Conservation (phyloP, 2,113 vertebrate genomes). For the Eudyptes chrysolophus region DNA sequence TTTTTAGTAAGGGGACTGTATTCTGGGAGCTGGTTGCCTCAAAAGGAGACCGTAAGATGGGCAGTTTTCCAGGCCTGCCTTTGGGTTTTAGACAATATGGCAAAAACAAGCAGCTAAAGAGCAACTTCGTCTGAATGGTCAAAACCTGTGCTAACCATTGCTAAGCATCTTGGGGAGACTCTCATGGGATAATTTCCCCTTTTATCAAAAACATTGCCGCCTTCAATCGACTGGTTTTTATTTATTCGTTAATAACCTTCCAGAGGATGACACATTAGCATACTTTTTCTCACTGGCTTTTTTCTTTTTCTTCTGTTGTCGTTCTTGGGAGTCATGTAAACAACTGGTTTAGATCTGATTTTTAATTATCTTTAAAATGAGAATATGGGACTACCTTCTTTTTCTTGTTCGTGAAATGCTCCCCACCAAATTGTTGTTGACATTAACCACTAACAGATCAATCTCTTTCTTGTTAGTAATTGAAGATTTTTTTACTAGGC, state of each 20-base stretch:
- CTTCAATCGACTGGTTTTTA: background rate
- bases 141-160: background rate
- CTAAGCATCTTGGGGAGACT: background rate
- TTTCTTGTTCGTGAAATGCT: background rate
- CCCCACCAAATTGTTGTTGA: background rate
- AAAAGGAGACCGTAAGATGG: background rate
- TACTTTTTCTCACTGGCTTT: background rate
- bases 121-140: background rate
- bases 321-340: background rate
- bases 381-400: background rate
- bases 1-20: background rate
- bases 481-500: background rate
- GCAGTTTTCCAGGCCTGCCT: background rate
- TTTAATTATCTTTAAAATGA: background rate
- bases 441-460: background rate
- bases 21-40: background rate
- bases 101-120: background rate
- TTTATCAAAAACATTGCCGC: background rate
- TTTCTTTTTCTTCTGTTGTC: background rate
- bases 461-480: background rate
- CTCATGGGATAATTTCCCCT: background rate
- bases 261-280: background rate
- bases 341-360: background rate
- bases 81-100: background rate
- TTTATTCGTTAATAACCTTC: background rate